Evolutionary conservation across 2,888 invertebrate genomes (phyloP).

Genomic region (Euproctis similis): DNA sequence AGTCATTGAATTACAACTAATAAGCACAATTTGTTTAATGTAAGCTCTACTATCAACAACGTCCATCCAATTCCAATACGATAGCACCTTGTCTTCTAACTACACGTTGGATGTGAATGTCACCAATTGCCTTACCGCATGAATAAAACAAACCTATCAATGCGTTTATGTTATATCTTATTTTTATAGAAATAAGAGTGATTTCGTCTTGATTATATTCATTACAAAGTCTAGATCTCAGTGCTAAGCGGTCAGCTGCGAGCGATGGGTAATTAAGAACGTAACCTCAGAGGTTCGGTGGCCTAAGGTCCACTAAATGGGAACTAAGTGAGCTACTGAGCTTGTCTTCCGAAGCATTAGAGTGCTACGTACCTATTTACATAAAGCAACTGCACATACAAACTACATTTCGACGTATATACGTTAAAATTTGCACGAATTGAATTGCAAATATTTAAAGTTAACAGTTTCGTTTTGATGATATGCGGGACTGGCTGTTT

Average conservation of each 20-base stretch:
- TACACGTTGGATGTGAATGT: conserved; percentile 40
- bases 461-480: conserved; percentile 36
- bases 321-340: conserved; percentile 55
- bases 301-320: conserved; percentile 59
- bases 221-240: conserved; percentile 40
- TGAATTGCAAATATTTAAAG: conserved; percentile 50
- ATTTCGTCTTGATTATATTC: conserved; percentile 19
- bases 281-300: conserved; percentile 53
- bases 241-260: conserved; percentile 64
- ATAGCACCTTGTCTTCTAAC: conserved; percentile 29
- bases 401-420: conserved; percentile 29
- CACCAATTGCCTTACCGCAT: conserved; percentile 38
- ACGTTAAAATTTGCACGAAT: conserved; percentile 46
- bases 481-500: conserved; percentile 28
- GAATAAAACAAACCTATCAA: conserved; percentile 25
- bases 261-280: conserved; percentile 70
- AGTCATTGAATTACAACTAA: too few relatives aligned
- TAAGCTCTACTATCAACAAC: conserved; percentile 19
- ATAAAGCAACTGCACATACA: conserved; percentile 22
- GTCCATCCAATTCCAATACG: conserved; percentile 29
- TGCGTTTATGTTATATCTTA: conserved; percentile 15
- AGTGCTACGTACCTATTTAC: conserved; percentile 30
- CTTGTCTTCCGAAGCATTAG: conserved; percentile 48
- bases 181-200: conserved; percentile 14
- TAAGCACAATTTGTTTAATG: not conserved